These are phyloP conservation scores for Macrobrachium rosenbergii DNA, from an alignment of 1,140 invertebrate genomes.

Conservation along the genomic window DNA sequence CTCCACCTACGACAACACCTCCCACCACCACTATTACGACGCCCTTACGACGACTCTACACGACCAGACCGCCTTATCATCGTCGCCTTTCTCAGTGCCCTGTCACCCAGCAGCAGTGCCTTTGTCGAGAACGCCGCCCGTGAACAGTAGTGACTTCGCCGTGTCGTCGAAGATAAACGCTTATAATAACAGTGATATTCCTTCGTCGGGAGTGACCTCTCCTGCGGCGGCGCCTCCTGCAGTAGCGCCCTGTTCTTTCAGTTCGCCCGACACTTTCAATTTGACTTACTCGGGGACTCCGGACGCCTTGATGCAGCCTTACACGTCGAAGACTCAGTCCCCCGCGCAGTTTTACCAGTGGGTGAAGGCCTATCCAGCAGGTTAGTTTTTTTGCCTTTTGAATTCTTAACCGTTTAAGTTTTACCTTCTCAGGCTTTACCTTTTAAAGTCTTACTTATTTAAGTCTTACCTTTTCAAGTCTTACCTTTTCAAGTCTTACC, in stretches of 20 bases:
- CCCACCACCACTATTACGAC: background rate
- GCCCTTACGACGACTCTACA: background rate
- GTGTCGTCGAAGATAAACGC: too few species aligned
- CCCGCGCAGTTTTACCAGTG: conserved; percentile 54
- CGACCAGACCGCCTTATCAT: background rate
- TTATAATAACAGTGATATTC: background rate
- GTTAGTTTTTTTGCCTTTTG: conserved; percentile 19
- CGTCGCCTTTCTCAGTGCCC: too few species aligned
- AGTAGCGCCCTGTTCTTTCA: conserved; percentile 30
- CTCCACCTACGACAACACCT: background rate
- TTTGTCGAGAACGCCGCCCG: too few species aligned
- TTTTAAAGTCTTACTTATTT: background rate
- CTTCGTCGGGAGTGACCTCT: background rate
- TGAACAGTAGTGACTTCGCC: too few species aligned
- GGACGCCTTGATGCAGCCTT: conserved; percentile 46
- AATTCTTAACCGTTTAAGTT: background rate
- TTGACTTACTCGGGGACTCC: conserved; percentile 27
- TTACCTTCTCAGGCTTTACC: background rate
- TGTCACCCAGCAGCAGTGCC: too few species aligned
- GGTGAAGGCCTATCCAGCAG: conserved; percentile 57
- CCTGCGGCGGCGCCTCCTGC: background rate
- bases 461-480: background rate
- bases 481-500: background rate
- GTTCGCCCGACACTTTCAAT: conserved; percentile 25
- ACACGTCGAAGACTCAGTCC: conserved; percentile 52